phyloP scores from a whole-genome alignment of 2,113 vertebrate genomes.

The Casuarius casuarius region DNA sequence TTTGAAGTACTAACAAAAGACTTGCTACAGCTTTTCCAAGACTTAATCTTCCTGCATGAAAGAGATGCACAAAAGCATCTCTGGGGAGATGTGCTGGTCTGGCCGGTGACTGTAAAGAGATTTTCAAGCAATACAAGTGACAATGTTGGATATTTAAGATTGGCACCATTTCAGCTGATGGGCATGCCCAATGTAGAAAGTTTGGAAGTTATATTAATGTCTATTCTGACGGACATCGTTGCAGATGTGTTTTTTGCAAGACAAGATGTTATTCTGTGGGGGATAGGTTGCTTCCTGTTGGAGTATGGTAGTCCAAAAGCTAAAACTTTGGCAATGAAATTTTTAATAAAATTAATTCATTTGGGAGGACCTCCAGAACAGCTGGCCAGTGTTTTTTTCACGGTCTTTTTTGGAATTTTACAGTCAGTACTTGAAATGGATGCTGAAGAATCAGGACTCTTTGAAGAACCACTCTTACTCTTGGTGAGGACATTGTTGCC shows the following conservation, averaged over 20 bases:
- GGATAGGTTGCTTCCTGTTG: conserved; percentile 84
- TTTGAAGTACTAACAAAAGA: conserved; percentile 85
- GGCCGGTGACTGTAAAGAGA: conserved; percentile 82
- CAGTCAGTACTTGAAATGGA: conserved; percentile 72
- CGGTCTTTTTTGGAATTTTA: conserved; percentile 83
- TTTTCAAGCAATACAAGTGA: conserved; percentile 76
- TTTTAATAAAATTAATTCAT: conserved; percentile 82
- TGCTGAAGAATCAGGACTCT: conserved; percentile 68
- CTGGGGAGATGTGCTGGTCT: conserved; percentile 52
- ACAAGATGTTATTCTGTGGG: conserved; percentile 84
- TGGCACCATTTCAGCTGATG: conserved; percentile 81
- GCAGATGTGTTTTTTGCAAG: conserved; percentile 83
- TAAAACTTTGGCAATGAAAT: conserved; percentile 78
- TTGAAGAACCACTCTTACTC: conserved; percentile 81
- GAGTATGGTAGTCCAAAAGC: conserved; percentile 80
- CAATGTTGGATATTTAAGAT: conserved; percentile 79
- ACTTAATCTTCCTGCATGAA: conserved; percentile 81
- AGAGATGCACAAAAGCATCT: conserved; percentile 22
- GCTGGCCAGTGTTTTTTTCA: conserved; percentile 84
- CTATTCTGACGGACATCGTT: conserved; percentile 80
- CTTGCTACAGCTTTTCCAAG: conserved; percentile 83
- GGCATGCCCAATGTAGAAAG: conserved; percentile 83
- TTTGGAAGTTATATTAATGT: conserved; percentile 79
- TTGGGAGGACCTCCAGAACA: conserved; percentile 86
- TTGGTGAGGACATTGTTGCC: conserved; percentile 84